Conservation (phyloP, 2,888 invertebrate species). For the Euclidia mi region DNA sequence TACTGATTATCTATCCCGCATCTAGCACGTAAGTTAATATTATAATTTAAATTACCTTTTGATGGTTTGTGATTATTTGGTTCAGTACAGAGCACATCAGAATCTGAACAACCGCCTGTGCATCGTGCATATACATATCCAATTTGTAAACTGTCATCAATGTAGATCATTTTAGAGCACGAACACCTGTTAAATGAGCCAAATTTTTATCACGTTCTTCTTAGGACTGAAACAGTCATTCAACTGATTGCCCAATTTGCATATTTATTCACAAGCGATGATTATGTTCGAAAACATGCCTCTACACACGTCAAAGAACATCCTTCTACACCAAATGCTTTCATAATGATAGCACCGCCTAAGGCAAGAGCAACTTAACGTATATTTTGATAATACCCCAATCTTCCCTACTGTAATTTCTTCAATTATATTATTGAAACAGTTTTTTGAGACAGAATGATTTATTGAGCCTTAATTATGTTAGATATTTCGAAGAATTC, state of each 20-base stretch:
- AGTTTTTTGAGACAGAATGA: constrained; percentile 28
- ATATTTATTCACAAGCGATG: background rate
- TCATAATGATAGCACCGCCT: constrained; percentile 34
- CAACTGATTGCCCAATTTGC: background rate
- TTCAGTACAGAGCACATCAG: too few relatives aligned
- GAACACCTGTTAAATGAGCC: too few relatives aligned
- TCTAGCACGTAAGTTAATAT: too few relatives aligned
- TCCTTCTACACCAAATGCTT: constrained; percentile 28
- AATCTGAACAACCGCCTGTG: too few relatives aligned
- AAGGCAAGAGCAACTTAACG: constrained; percentile 22
- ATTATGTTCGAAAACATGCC: background rate
- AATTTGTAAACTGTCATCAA: too few relatives aligned
- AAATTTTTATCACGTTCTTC: background rate
- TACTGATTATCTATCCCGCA: too few relatives aligned
- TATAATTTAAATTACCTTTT: too few relatives aligned
- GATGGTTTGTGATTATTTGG: too few relatives aligned
- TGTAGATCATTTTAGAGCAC: too few relatives aligned
- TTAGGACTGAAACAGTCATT: background rate
- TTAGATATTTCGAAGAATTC: constrained; percentile 2
- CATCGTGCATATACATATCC: too few relatives aligned
- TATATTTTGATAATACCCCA: constrained; percentile 35
- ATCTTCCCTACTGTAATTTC: constrained; percentile 38
- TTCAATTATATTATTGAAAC: constrained; percentile 33
- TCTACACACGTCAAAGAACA: constrained; percentile 13
- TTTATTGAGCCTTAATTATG: constrained; percentile 32